Evolutionary conservation across 92 coral and sea anemone genomes (phyloP), one percentile per base, ranked within the genome.

Genomic region (Meandrina meandrites): DNA sequence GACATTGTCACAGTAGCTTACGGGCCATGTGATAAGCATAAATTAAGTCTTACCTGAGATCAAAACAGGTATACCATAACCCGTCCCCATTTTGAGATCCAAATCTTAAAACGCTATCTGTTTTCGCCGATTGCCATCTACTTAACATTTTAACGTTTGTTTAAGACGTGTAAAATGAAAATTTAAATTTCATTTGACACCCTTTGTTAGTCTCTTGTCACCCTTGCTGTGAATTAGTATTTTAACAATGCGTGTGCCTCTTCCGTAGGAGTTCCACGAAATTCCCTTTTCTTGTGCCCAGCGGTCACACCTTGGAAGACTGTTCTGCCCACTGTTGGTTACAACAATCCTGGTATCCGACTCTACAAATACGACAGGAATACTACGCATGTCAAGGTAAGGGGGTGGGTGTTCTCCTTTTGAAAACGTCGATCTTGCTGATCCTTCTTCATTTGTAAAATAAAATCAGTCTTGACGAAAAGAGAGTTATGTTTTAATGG

Each of bases 221-320:
- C 32, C 31, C 31, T 62, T 11, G 13, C 22, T 66, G 11, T 0
- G 12, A 66, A 27, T 12, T 66, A 18, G 16, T 10, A 28, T 30
- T 68, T 68, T 54, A 54, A 68, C 10, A 22, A 17, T 22, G 35
- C 19, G 24, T 73, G 27, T 9, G 22, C 15, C 19, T 75, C 0
- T 75, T 34, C 32, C 37, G 13, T 22, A 91, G 94, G 91, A 21
- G 56, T 34, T 18, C 92, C 94, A 67, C 87, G 87, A 79, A 91
- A 87, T 58, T 91, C 89, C 9, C 70, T 91, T 53, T 91, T 91
- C 86, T 62, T 84, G 80, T 88, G 94, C 81, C 94, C 89, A 74
- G 92, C 94, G 48, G 94, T 91, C 16, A 88, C 91, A 2, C 94
- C 91, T 10, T 91, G 91, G 94, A 88, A 88, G 89, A 91, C 91